Conservation (phyloP, 1,140 invertebrate species). For the Dreissena rostriformis region DNA sequence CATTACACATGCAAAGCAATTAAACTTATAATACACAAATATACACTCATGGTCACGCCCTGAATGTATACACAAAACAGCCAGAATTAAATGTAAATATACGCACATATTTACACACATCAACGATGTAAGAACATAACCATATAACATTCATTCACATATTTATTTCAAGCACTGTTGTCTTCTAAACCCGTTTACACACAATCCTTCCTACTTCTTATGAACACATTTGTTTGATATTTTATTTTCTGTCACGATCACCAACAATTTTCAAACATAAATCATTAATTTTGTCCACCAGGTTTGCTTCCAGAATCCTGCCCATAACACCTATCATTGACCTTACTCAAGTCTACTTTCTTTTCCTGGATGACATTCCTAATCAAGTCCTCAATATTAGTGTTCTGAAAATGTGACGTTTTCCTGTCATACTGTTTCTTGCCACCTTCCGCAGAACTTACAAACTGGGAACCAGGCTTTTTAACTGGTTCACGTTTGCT, state of each 20-base stretch:
- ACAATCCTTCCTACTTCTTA: background rate
- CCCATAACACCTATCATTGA: slow-evolving; percentile 1
- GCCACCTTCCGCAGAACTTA: background rate
- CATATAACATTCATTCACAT: no score
- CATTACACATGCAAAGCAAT: no score
- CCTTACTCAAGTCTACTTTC: background rate
- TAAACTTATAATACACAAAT: no score
- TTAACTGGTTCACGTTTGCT: no score
- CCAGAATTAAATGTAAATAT: no score
- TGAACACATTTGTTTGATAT: background rate
- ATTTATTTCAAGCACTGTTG: no score
- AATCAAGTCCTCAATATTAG: slow-evolving; percentile 46
- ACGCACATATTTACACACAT: no score
- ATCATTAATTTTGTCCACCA: background rate
- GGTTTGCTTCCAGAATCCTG: background rate
- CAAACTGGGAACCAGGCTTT: no score
- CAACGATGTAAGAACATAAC: no score
- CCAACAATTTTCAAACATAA: background rate
- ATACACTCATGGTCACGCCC: no score
- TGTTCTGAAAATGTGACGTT: background rate
- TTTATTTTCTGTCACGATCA: background rate
- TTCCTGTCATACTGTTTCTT: background rate
- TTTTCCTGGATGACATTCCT: slow-evolving; percentile 41
- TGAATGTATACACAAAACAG: no score
- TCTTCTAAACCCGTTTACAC: background rate